A percentile compares a stretch with the other conserved stretches of the same genome.
These are phyloP conservation scores for Manis crassicaudata DNA, from an alignment of 2,797 vertebrate species.

Conservation along the genomic window DNA sequence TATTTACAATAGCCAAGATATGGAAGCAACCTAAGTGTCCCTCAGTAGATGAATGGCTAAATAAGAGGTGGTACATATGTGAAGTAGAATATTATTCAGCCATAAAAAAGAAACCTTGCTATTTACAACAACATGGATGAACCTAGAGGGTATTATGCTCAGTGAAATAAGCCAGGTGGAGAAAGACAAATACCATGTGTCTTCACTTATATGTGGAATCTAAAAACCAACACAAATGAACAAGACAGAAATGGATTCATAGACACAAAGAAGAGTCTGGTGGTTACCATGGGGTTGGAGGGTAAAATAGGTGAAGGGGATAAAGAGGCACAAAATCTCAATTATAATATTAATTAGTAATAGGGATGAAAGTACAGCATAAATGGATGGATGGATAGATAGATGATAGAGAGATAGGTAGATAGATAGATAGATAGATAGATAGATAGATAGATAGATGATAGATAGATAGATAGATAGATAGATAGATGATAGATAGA, in stretches of 20 bases:
- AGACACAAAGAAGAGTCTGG: too few species aligned
- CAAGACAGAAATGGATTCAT: too few species aligned
- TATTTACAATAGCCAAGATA: not conserved
- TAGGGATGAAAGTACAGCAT: too few species aligned
- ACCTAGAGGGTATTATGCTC: not conserved
- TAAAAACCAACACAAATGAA: too few species aligned
- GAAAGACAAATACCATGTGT: not conserved
- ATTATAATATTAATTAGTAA: too few species aligned
- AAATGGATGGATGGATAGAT: too few species aligned
- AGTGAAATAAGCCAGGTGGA: not conserved
- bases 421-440: not conserved
- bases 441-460: not conserved
- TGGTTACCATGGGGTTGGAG: too few species aligned
- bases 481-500: not conserved
- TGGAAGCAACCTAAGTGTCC: not conserved
- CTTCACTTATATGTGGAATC: too few species aligned
- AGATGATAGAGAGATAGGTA: too few species aligned
- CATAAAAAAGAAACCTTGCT: too few species aligned
- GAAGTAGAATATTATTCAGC: not conserved
- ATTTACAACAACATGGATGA: not conserved
- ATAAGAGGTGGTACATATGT: not conserved
- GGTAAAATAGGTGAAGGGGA: too few species aligned
- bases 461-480: not conserved
- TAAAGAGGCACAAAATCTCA: too few species aligned
- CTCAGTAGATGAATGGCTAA: not conserved